Evolutionary conservation across 1,140 invertebrate genomes (phyloP).

Genomic region (Dinoponera quadriceps): DNA sequence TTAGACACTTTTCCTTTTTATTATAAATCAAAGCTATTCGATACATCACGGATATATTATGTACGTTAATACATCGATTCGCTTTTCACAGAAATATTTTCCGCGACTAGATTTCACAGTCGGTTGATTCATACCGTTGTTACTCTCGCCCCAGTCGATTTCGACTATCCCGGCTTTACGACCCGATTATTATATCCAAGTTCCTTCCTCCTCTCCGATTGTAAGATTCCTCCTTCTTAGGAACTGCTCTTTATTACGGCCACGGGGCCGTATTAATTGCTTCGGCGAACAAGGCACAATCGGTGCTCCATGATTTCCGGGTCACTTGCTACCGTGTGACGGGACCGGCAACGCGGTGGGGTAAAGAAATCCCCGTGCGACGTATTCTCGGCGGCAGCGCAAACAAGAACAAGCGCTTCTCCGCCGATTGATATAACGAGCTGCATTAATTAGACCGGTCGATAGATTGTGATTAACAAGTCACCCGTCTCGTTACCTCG

Average conservation of each 20-base stretch:
- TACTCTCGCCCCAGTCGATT: neutral
- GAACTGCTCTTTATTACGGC: neutral
- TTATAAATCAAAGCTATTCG: no score
- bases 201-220: neutral
- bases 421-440: slow-evolving; percentile 47
- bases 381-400: neutral
- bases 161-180: neutral
- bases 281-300: slow-evolving; percentile 6
- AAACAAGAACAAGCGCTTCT: slow-evolving; percentile 24
- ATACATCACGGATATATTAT: no score
- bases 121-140: no score
- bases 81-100: no score
- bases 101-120: no score
- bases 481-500: slow-evolving; percentile 42
- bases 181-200: neutral
- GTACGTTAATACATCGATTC: no score
- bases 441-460: slow-evolving; percentile 56
- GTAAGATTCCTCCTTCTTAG: neutral
- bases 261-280: slow-evolving; percentile 13
- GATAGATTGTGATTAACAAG: slow-evolving; percentile 55
- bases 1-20: no score
- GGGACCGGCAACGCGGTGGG: slow-evolving; percentile 5
- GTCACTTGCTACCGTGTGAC: slow-evolving; percentile 32
- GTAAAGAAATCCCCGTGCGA: slow-evolving; percentile 36
- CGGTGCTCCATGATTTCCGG: slow-evolving; percentile 42